Conservation (phyloP, 2,888 invertebrate genomes). For the Yponomeuta plumbellus region DNA sequence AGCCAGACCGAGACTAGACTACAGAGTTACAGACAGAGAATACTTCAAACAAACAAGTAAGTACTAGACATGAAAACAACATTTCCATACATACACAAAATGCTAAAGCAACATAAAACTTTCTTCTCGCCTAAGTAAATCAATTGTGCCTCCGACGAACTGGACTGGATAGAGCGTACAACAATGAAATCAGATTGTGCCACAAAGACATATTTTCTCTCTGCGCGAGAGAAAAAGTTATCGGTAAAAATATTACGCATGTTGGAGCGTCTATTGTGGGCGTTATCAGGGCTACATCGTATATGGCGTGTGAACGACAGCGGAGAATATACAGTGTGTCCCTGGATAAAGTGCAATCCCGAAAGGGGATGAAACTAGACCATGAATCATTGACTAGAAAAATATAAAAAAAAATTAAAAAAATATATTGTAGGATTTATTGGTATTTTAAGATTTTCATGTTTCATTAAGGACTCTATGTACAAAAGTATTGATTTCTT, state of each 20-base stretch:
- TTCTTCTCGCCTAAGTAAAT: slow-evolving; percentile 6
- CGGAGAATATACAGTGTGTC: slow-evolving; percentile 24
- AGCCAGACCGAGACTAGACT: slow-evolving; percentile 8
- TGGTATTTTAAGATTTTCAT: no score
- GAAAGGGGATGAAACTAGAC: no score
- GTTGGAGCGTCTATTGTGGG: slow-evolving; percentile 15
- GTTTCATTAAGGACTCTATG: no score
- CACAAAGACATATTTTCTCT: slow-evolving; percentile 8
- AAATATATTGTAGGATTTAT: no score
- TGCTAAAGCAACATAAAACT: background rate
- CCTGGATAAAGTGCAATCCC: no score
- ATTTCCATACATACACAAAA: slow-evolving; percentile 6
- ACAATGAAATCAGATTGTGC: slow-evolving; percentile 15
- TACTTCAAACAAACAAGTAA: slow-evolving; percentile 9
- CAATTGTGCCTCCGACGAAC: slow-evolving; percentile 12
- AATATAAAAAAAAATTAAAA: no score
- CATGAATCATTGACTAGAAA: no score
- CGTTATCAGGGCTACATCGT: slow-evolving; percentile 46
- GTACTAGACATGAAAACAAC: slow-evolving; percentile 3
- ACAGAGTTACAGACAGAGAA: background rate
- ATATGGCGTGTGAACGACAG: slow-evolving; percentile 55
- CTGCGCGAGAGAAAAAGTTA: background rate
- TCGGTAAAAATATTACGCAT: slow-evolving; percentile 13
- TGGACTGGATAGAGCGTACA: slow-evolving; percentile 11
- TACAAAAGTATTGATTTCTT: no score